Conservation (phyloP, 2,888 invertebrate genomes). For the Noctuana brunneofusca region DNA sequence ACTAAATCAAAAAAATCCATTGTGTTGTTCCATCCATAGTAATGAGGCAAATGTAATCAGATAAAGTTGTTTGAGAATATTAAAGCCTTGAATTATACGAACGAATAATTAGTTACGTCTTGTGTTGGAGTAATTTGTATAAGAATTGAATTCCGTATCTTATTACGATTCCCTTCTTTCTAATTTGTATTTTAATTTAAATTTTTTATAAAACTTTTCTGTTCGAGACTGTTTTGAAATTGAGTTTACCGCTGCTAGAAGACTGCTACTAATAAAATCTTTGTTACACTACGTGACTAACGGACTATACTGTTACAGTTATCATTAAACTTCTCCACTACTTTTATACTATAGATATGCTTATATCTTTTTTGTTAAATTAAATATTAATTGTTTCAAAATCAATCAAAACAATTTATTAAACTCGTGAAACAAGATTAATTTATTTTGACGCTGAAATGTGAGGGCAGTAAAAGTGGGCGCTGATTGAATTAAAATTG, state of each 20-base stretch:
- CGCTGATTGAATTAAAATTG: constrained; percentile 75
- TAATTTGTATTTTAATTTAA: constrained; percentile 12
- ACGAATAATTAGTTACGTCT: constrained; percentile 29
- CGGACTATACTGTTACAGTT: too few species aligned
- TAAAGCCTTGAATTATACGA: constrained; percentile 27
- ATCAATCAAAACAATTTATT: not conserved
- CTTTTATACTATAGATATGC: too few species aligned
- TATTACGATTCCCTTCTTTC: constrained; percentile 20
- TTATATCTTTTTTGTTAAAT: too few species aligned
- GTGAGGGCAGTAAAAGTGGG: constrained; percentile 55
- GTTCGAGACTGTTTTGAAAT: not conserved
- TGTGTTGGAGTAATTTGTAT: constrained; percentile 24
- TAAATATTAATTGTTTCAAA: too few species aligned
- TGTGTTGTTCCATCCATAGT: not conserved
- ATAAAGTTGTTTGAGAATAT: constrained; percentile 23
- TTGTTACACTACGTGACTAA: not conserved
- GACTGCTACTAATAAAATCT: not conserved
- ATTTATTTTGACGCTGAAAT: constrained; percentile 68
- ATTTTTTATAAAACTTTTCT: constrained; percentile 1
- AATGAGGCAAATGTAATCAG: constrained; percentile 15
- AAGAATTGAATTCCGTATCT: constrained; percentile 26
- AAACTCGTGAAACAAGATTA: constrained; percentile 38
- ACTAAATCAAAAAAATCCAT: not conserved
- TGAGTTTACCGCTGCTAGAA: not conserved
- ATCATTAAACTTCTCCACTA: too few species aligned